phyloP scores from a whole-genome alignment of 2,797 vertebrate genomes.

The Otolemur crassicaudatus region DNA sequence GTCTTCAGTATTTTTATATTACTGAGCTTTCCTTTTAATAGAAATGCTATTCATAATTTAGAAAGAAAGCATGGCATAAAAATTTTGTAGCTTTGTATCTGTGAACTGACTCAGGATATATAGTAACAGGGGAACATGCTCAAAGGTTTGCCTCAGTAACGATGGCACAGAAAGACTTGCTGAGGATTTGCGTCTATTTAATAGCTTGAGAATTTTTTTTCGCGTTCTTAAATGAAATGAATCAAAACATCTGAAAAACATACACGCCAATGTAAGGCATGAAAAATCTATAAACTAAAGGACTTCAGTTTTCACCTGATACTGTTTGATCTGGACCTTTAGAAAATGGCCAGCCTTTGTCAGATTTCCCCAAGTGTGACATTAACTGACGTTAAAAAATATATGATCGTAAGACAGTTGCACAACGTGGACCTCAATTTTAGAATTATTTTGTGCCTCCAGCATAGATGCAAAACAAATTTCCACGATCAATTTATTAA shows the following conservation, averaged over 20 bases:
- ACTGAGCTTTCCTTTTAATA: constrained; percentile 76
- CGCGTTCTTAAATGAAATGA: constrained; percentile 83
- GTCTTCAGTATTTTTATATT: constrained; percentile 78
- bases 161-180: constrained; percentile 91
- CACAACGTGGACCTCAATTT: neutral
- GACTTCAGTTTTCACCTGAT: neutral
- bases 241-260: constrained; percentile 54
- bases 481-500: neutral
- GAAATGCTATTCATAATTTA: constrained; percentile 77
- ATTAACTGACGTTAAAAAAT: neutral
- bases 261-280: constrained; percentile 67
- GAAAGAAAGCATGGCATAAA: constrained; percentile 58
- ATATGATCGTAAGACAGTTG: neutral
- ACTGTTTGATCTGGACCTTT: neutral
- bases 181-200: constrained; percentile 89
- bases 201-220: constrained; percentile 88
- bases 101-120: constrained; percentile 74
- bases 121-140: constrained; percentile 73
- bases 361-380: neutral
- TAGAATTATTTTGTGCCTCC: constrained; percentile 8
- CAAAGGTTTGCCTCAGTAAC: constrained; percentile 89
- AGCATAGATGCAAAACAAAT: neutral
- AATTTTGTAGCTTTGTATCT: constrained; percentile 65
- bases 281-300: constrained; percentile 55
- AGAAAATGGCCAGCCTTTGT: neutral